phyloP scores from a whole-genome alignment of 2,797 vertebrate species.

The Manis javanica region DNA sequence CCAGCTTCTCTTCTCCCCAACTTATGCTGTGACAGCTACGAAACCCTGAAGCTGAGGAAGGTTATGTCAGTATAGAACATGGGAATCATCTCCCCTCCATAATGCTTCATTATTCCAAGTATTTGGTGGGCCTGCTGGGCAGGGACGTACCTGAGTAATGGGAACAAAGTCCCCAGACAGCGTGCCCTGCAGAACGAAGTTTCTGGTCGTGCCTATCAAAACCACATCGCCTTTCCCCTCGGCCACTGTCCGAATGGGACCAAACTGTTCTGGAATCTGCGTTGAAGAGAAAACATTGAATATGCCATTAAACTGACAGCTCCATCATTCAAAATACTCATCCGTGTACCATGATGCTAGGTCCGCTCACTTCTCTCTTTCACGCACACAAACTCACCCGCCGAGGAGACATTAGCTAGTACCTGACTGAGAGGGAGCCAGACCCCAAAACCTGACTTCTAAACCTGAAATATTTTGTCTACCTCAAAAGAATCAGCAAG shows the following conservation, averaged over 20 bases:
- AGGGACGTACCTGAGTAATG: conserved; percentile 93
- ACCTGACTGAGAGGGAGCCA: not conserved
- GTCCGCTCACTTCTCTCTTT: not conserved
- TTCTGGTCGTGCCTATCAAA: conserved; percentile 97
- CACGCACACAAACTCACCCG: too few species aligned
- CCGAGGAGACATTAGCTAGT: not conserved
- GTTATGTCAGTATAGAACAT: rapidly evolving
- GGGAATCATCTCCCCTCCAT: rapidly evolving
- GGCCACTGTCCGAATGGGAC: conserved; percentile 96
- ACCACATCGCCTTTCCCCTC: conserved; percentile 95
- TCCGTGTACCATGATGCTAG: not conserved
- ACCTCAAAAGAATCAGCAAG: not conserved
- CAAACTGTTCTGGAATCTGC: conserved; percentile 96
- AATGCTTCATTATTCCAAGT: rapidly evolving
- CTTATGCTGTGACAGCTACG: not conserved
- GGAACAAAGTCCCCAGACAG: conserved; percentile 94
- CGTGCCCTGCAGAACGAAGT: conserved; percentile 95
- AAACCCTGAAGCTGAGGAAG: not conserved
- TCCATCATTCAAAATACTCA: not conserved
- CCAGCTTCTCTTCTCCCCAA: not conserved
- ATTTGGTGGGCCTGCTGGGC: not conserved
- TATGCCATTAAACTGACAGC: not conserved
- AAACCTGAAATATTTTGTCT: not conserved
- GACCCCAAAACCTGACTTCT: not conserved
- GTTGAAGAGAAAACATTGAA: not conserved